Evolutionary conservation across 2,113 vertebrate species (phyloP), one percentile per base, ranked within the genome.

Genomic region (Gopherus flavomarginatus): DNA sequence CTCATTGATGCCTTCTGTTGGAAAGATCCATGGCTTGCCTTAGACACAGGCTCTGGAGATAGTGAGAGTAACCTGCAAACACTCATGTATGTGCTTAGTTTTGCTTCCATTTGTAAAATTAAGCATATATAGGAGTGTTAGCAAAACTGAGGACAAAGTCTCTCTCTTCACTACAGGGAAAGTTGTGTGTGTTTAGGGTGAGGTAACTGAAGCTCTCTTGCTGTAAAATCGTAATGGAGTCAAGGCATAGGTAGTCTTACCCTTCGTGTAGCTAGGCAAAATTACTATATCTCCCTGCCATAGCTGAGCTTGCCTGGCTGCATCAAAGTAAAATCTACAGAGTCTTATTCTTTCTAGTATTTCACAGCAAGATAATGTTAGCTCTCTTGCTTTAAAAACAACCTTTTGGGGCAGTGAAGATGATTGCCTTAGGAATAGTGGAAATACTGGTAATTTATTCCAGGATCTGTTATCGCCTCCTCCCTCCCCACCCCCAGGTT

Each of bases 21-120:
- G 82, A 81, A 52, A 26, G 42, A 79, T 95, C 4, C 31, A 54
- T 87, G 77, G 21, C 35, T 14, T 89, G 72, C 21, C 29, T 17
- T 86, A 0, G 0, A 2, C 62, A 13, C 1, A 38, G 1, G 26
- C 85, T 81, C 59, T 77, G 24, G 52, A 91, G 81, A 57, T 82
- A 57, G 56, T 4, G 56, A 62, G 52, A 96, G 29, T 65, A 44
- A 3, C 54, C 16, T 24, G 85, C 86, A 52, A 10, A 3, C 13
- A 1, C 29, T 0, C 0, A 26, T 14, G 50, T 87, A 85, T 83
- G 82, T 75, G 19, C 19, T 26, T 72, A 80, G 53, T 96, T 96
- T 95, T 21, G 22, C 0, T 0, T 69, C 65, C 35, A n/a, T n/a
- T 0, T 1, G 2, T 49, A n/a, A 83, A 65, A 87, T 6, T 1